Conservation (phyloP, 2,113 vertebrate species). For the Scolopax mira region DNA sequence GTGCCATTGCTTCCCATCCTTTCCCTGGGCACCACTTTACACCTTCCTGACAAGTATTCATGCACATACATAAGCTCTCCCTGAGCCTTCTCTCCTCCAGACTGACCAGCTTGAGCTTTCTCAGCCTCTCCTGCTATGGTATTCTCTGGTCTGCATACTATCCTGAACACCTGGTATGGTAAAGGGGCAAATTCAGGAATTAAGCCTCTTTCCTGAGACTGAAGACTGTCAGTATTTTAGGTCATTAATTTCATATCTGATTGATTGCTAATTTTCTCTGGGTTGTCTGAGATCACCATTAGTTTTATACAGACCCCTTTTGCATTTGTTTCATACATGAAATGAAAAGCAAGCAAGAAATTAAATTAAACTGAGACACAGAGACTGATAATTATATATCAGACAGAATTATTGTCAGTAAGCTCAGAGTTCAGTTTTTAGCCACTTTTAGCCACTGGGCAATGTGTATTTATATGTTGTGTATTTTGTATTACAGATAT, state of each 20-base stretch:
- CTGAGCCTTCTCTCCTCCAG: background rate
- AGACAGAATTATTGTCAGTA: background rate
- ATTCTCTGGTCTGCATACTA: background rate
- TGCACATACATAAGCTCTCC: fast-evolving
- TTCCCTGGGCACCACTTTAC: background rate
- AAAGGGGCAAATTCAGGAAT: background rate
- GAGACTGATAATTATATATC: background rate
- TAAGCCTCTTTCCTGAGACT: background rate
- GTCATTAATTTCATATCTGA: background rate
- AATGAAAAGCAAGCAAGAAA: background rate
- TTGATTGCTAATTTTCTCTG: background rate
- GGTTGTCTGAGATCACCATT: background rate
- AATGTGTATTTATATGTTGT: background rate
- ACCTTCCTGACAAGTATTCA: background rate
- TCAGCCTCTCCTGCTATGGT: background rate
- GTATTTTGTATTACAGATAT: background rate
- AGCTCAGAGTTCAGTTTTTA: background rate
- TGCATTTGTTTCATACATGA: background rate
- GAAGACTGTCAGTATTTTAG: background rate
- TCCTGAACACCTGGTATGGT: background rate
- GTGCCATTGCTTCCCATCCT: background rate
- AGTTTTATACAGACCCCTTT: background rate
- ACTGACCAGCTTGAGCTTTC: background rate
- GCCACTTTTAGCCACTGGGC: background rate
- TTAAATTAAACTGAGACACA: background rate